Base-by-base conservation (phyloP, 2,888 invertebrate species). In the Drosophila paramelanica region DNA sequence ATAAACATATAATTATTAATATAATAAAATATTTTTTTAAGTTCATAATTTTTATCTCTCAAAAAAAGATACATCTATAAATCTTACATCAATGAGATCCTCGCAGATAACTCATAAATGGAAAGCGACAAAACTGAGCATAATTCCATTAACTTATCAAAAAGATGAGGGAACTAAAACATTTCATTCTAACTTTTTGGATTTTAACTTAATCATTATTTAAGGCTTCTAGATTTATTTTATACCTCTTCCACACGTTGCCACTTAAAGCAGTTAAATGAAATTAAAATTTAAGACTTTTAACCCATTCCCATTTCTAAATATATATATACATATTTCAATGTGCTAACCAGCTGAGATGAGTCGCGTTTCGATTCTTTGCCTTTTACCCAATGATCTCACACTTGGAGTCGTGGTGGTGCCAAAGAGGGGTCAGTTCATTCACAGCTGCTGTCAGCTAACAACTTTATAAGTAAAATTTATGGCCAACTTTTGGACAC, bases 391-490 rank as follows among this genome's bases (percentile, higher is more conserved):
- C 49, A 70, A 62, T 64, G 49, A 60, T 59, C 43, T 77, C 50
- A 53, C 73, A 71, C 72, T 60, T 8, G 38, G 38, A 58, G 69
- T 43, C 38, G 50, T 49, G 38, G 50, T 49, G 33, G 39, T 31
- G 31, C 31, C 31, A 31, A 31, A 31, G 31, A 59, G 42, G 57
- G 55, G 61, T n/a, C 69, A 67, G 47, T 72, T 80, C 81, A 87
- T 81, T 81, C 84, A 87, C 81, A 75, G 84, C 45, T 66, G 60
- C 76, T 81, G 86, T 88, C 86, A 79, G 64, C 68, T 76, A 65
- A 85, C 73, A 79, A 76, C 82, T 88, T 85, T 79, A 84, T 82
- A 82, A 88, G 83, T 79, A 46, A 65, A 88, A 82, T 85, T 88
- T 85, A 82, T 88, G 76, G 62, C 10, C 57, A 56, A 60, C 66